A percentile compares a stretch with the other conserved stretches of the same genome.
Conservation (phyloP, 1,140 invertebrate species). For the Holotrichia oblita region DNA sequence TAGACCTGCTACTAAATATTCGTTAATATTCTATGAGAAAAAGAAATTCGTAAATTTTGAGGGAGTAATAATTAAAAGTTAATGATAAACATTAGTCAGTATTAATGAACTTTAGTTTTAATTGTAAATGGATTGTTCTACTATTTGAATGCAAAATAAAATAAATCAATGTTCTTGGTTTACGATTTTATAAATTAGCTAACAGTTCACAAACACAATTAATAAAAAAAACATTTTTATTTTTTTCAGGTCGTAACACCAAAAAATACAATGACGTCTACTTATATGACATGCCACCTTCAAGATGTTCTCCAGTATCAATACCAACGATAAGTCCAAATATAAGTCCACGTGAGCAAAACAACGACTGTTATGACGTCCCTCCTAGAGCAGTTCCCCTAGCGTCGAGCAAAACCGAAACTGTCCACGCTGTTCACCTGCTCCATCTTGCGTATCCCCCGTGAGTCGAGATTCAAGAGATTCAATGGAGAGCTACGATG, state of each 20-base stretch:
- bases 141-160: no score
- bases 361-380: slow-evolving; percentile 69
- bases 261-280: slow-evolving; percentile 79
- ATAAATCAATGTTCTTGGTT: no score
- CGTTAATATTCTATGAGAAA: no score
- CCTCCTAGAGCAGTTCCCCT: slow-evolving; percentile 69
- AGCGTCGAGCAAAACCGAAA: slow-evolving; percentile 60
- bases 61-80: no score
- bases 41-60: no score
- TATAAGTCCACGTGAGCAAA: slow-evolving; percentile 54
- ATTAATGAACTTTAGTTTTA: no score
- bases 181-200: no score
- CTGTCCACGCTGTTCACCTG: slow-evolving; percentile 58
- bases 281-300: slow-evolving; percentile 67
- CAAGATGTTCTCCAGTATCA: slow-evolving; percentile 56
- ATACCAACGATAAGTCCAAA: slow-evolving; percentile 51
- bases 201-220: no score
- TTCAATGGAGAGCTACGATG: slow-evolving; percentile 64
- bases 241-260: slow-evolving; percentile 76
- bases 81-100: no score
- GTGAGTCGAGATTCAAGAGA: slow-evolving; percentile 55
- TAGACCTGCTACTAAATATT: no score
- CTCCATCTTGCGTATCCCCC: slow-evolving; percentile 57
- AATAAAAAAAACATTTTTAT: not conserved
- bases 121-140: no score